Percentiles rank a stretch among this genome's conserved stretches.
These are phyloP conservation scores for Crotalus adamanteus DNA, from an alignment of 2,797 vertebrate genomes.

Conservation along the genomic window DNA sequence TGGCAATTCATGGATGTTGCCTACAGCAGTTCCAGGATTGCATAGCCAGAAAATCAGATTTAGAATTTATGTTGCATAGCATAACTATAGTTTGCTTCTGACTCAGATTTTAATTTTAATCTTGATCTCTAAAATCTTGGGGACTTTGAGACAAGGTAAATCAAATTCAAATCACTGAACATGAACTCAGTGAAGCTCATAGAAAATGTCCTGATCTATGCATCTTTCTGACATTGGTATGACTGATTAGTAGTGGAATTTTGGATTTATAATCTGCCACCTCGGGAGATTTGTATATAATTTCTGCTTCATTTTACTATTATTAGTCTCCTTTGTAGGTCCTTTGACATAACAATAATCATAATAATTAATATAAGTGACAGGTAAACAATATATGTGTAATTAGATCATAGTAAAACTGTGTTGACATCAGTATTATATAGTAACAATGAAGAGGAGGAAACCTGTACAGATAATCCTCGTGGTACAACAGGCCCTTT, in stretches of 20 bases:
- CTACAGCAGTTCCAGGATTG: not conserved
- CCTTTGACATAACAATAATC: not conserved
- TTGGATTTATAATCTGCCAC: not conserved
- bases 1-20: not conserved
- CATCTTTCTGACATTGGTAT: not conserved
- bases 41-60: not conserved
- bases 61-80: not conserved
- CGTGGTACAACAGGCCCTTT: not conserved
- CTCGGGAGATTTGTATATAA: not conserved
- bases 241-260: not conserved
- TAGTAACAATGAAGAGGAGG: not conserved
- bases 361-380: not conserved
- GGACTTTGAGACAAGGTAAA: not conserved
- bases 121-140: not conserved
- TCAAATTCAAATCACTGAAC: not conserved
- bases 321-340: not conserved
- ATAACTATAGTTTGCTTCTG: not conserved
- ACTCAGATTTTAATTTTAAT: not conserved
- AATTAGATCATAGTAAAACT: not conserved
- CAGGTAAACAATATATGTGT: not conserved
- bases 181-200: not conserved
- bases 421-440: not conserved
- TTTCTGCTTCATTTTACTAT: not conserved
- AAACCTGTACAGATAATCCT: not conserved
- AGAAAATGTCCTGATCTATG: not conserved